Evolutionary conservation across 1,140 invertebrate species (phyloP), one percentile per base, ranked within the genome.

Genomic region (Tetramorium simillimum): DNA sequence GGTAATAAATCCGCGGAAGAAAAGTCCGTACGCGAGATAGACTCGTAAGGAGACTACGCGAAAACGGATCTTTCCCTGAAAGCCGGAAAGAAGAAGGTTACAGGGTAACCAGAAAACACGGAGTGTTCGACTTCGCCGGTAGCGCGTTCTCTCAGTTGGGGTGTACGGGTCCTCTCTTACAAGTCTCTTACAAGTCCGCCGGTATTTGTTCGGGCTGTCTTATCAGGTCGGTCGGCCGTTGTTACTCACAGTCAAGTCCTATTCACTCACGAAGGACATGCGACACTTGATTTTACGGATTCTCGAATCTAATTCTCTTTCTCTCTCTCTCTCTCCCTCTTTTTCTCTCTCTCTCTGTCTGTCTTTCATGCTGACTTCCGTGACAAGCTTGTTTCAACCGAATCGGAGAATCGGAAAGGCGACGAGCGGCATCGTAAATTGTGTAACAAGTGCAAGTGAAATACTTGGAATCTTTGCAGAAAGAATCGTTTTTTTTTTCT

Each of bases 271-370:
- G 6, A 46, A 18, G 14, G 18, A 84, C 18, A n/a, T 43, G 18
- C 80, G 53, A 84, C 67, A 72, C 40, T 60, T 73, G 80, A 84
- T 60, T 73, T 60, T 37, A 84, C 67, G 53, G 14, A 60, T 4
- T 58, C 51, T 21, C 12, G 37, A 37, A 81, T 70, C 7, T 72
- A 60, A 72, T 73, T 73, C 40, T 49, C 14, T 24, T 18, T 53
- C 43, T 16, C 53, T 18, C 49, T 16, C 5, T 0, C 46, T 46
- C 46, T 18, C 49, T 49, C 14, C 0, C 14, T 49, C 49, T 16
- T n/a, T 14, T 18, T 0, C 46, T 46, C 46, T 18, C 49, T 49
- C 14, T 3, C 14, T 49, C 49, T 16, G 10, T 51, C 49, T 51
- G 0, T 33, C 33, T 33, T 33, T 33, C 3, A 33, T 33, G 4